Base-by-base conservation (phyloP, 1,140 invertebrate species). In the Anastrepha ludens region DNA sequence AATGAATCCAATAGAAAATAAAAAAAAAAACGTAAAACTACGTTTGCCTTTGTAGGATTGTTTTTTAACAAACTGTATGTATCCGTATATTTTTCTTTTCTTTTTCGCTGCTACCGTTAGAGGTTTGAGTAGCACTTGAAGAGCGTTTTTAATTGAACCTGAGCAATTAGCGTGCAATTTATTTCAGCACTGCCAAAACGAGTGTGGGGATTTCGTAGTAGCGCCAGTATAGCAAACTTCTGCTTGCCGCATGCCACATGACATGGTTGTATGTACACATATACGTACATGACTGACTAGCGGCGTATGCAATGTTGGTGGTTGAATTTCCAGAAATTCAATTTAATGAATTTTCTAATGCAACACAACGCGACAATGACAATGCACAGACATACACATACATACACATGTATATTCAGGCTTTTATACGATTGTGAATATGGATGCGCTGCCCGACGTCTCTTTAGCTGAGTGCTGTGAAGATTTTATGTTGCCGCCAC, bases 151-250 rank as follows among this genome's bases (percentile, higher is more conserved):
- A 92, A 91, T 92, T 92, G 91, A 92, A 92, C 91, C 92, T 90
- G 89, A 92, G 91, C 91, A 92, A 92, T 92, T 92, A 92, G 91
- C 91, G 90, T 92, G 91, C 91, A 92, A 92, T 92, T 92, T 92
- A 90, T 91, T 87, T 67, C n/a, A 67, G 17, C 20, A 5, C 9
- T 41, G 60, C n/a, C 15, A 9, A 62, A 62, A 17, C 13, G 8
- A 70, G 67, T 47, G 64, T 67, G 74, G 47, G 74, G 20, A 47
- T 3, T 3, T 20, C 41, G 11, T 55, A 11, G 13, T 20, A 20
- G 47, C 47, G 13, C n/a, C 13, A 55, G 70, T 17, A 74, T 9
- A 62, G 20, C 15, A 11, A 47, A 58, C 15, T 81, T n/a, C 74
- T 81, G 74, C 74, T 41, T 41, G n/a, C 29, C 29, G 17, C n/a